Base-by-base conservation (phyloP, 2,797 vertebrate species). In the Remorina albescens region DNA sequence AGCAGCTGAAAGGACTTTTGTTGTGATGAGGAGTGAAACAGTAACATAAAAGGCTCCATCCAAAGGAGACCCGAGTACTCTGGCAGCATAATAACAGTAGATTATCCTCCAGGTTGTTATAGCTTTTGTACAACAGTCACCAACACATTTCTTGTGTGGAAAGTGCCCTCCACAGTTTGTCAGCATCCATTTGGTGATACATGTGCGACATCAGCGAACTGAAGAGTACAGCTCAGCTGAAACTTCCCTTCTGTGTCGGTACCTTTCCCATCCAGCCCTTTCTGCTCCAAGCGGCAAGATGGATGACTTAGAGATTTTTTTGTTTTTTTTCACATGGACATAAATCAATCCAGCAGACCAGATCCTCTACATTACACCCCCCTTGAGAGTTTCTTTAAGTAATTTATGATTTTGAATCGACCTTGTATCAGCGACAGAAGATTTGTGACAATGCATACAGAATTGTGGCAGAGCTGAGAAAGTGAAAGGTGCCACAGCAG, bases 351-450 rank as follows among this genome's bases (percentile, higher is more conserved):
- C 44, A 41, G n/a, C 44, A 25, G 12, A 65, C 12, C 54, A 32
- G 28, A n/a, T 81, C 46, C 69, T 50, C 6, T 47, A 49, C 49
- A 49, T 15, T 58, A 44, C 15, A 53, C 34, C 11, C n/a, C n/a
- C 26, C 30, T 54, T 57, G 49, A 51, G 32, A 26, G 26, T 64
- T 11, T 0, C 66, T 82, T 80, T 49, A 51, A 56, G 66, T 75
- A 46, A 74, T 77, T 66, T 70, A 55, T 46, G 44, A 78, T 61
- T 81, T 63, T 36, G 28, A 62, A 67, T 63, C 11, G 9, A 76
- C 34, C 54, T 68, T 62, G 26, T 11, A 25, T 63, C 15, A 42
- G 42, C 25, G 30, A 32, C 37, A 21, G 6, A 30, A 50, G 50
- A 69, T 66, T 47, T 41, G 26, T 39, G 60, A 49, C 41, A 26